These are phyloP conservation scores for Drosophila sproati DNA, from an alignment of 1,140 invertebrate species.

Conservation along the genomic window DNA sequence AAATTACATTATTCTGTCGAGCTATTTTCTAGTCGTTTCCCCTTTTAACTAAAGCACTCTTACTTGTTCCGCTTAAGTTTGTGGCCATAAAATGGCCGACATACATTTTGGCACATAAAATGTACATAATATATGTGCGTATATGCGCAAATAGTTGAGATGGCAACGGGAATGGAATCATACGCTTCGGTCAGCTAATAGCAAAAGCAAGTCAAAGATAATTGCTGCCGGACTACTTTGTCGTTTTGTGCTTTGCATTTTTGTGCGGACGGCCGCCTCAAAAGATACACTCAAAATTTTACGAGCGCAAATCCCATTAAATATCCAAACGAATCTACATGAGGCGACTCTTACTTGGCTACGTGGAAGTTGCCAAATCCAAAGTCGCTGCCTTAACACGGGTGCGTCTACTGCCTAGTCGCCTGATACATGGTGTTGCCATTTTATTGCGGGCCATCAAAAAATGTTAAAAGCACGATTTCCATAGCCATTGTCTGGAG, in stretches of 20 bases:
- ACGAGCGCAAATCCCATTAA: constrained; percentile 76
- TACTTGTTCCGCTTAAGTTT: constrained; percentile 4
- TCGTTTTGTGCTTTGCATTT: constrained; percentile 66
- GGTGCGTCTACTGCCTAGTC: constrained; percentile 28
- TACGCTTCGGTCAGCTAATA: constrained; percentile 67
- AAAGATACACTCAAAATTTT: constrained; percentile 77
- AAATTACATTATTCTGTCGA: constrained; percentile 8
- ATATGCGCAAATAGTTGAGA: constrained; percentile 71
- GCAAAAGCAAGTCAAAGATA: constrained; percentile 79
- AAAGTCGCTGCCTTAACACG: background rate
- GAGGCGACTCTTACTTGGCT: constrained; percentile 67
- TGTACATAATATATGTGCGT: constrained; percentile 75
- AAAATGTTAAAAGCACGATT: constrained; percentile 68
- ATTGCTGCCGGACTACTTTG: constrained; percentile 65
- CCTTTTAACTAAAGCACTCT: background rate
- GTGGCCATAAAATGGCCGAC: constrained; percentile 16
- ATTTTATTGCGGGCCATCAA: constrained; percentile 78
- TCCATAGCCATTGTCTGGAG: constrained; percentile 68
- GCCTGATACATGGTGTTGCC: constrained; percentile 13
- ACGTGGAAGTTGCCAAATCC: constrained; percentile 56
- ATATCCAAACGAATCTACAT: constrained; percentile 74
- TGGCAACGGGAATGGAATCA: background rate
- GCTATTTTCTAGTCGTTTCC: constrained; percentile 9
- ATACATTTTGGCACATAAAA: constrained; percentile 66
- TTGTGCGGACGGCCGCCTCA: constrained; percentile 13